These are phyloP conservation scores for Dasyprocta punctata DNA, from an alignment of 2,113 vertebrate species.

Conservation along the genomic window DNA sequence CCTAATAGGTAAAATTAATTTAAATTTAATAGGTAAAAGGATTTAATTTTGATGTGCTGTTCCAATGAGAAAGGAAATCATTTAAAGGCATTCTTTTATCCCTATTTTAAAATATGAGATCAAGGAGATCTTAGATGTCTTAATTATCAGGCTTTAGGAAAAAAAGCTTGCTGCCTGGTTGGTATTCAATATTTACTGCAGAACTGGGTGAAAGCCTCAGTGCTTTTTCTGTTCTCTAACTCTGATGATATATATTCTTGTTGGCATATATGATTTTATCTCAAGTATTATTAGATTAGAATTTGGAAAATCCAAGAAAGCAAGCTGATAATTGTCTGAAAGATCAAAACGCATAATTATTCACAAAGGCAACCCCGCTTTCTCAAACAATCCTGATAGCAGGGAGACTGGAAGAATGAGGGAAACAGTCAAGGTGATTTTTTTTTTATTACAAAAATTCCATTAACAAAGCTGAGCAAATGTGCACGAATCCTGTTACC, in stretches of 20 bases:
- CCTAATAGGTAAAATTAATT: background rate
- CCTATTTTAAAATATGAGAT: background rate
- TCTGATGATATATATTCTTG: background rate
- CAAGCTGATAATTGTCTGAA: background rate
- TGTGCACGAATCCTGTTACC: background rate
- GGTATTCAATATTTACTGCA: background rate
- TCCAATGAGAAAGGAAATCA: background rate
- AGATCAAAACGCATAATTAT: background rate
- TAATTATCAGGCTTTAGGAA: background rate
- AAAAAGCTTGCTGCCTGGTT: background rate
- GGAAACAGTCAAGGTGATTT: background rate
- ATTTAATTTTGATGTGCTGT: background rate
- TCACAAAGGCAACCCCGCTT: background rate
- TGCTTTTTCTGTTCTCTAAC: background rate
- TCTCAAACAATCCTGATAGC: background rate
- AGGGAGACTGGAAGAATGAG: background rate
- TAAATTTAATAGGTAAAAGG: background rate
- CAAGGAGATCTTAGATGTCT: background rate
- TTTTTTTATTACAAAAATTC: background rate
- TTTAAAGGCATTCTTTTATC: background rate
- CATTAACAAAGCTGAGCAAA: background rate
- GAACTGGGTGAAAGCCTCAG: background rate
- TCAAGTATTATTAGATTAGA: background rate
- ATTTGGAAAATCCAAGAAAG: background rate
- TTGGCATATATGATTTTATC: background rate